These are phyloP conservation scores for Xestobium rufovillosum DNA, from an alignment of 2,888 invertebrate genomes.

Conservation along the genomic window DNA sequence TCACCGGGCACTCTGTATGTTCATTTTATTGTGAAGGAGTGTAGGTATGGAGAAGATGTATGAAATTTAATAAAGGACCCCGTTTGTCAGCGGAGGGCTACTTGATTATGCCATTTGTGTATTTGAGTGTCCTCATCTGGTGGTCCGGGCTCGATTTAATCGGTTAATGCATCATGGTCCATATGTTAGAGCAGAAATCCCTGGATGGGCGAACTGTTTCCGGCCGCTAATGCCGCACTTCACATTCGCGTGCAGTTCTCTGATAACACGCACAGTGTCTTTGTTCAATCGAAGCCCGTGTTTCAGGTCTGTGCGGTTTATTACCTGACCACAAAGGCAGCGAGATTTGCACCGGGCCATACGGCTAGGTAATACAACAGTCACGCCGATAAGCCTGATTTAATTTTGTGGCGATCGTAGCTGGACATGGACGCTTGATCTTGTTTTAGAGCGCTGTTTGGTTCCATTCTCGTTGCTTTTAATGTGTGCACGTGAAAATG, in stretches of 20 bases:
- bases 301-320: no score
- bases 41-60: no score
- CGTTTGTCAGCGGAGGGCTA: no score
- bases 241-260: conserved; percentile 30
- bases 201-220: conserved; percentile 25
- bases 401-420: conserved; percentile 38
- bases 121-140: no score
- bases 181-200: conserved; percentile 21
- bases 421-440: conserved; percentile 36
- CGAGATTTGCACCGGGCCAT: conserved; percentile 29
- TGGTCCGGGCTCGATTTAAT: no score
- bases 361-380: conserved; percentile 28
- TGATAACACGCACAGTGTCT: conserved; percentile 30
- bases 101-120: no score
- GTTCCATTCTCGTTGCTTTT: no score
- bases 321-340: conserved; percentile 33
- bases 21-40: no score
- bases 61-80: no score
- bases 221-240: conserved; percentile 32
- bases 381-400: conserved; percentile 38
- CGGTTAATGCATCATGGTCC: conserved; percentile 21
- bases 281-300: conserved; percentile 22
- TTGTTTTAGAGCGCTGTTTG: conserved; percentile 36
- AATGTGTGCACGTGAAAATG: no score
- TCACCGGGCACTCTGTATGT: no score